Base-by-base conservation (phyloP, 2,113 vertebrate genomes). In the Caracal caracal region DNA sequence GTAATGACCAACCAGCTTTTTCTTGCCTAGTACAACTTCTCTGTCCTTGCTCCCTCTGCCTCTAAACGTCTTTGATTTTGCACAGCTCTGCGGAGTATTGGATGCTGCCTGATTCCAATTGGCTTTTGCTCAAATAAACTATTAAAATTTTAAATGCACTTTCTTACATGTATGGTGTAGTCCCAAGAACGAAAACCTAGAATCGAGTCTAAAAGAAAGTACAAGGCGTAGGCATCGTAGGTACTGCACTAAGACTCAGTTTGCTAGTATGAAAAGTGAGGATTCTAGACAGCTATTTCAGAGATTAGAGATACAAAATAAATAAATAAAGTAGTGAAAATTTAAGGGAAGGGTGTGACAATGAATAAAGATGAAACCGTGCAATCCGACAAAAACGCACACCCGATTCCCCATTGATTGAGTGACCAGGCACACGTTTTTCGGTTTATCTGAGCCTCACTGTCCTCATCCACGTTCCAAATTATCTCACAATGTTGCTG, bases 81-180 rank as follows among this genome's bases (percentile, higher is more conserved):
- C 10, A 53, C 51, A 91, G 49, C 10, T 26, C 7, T 8, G 56
- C 3, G 1, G 19, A 22, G 19, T 20, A 19, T 19, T 4, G 2
- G 26, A 51, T 5, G 26, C 7, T 16, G 12, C 28, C 28, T 20
- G 0, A 3, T 5, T 35, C 0, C 2, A 16, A 28, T 28, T 6
- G 26, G 40, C 13, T 17, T 56, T 56, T 53, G 22, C 59, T n/a
- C n/a, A 10, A 66, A 51, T 51, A 19, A 51, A 53, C n/a, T 37
- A 26, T 51, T 8, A 53, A 85, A 30, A 17, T 0, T 16, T 76
- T 65, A 16, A 17, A 30, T 17, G 22, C 4, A 40, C 30, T 10
- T 80, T 49, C 28, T 70, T 22, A 10, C 49, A 43, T 22, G 2
- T 9, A 37, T 6, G 1, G 6, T 33, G 8, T 49, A 35, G 12